Base-by-base conservation (phyloP, 2,888 invertebrate species). In the Nipponacmea schrenckii region DNA sequence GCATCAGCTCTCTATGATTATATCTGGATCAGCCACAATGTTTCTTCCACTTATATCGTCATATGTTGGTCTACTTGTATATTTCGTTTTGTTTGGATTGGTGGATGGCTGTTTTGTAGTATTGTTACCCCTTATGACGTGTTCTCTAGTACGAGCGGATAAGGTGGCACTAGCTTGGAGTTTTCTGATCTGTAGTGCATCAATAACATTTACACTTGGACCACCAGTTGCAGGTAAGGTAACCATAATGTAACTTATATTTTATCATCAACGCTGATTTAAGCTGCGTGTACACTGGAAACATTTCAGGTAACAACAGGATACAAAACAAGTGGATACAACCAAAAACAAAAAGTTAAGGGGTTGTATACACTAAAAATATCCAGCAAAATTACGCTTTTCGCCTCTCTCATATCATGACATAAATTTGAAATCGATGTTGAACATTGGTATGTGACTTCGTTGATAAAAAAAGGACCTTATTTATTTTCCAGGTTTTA, bases 101-200 rank as follows among this genome's bases (percentile, higher is more conserved):
- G 81, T 84, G 44, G 85, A 85, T 71, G 85, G 85, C 0, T 85
- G 85, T 71, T 82, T 79, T 66, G 84, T 84, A 2, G 85, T 85
- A 0, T 74, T 85, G 31, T 72, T 85, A n/a, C 84, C 85, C 0
- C 77, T 83, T 1, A 70, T 85, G 69, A 85, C 84, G 20, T 63
- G 77, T 2, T 73, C 80, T 0, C 73, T 84, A 69, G 78, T 81
- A 26, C 83, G 83, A 5, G 74, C 76, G 27, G 83, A 83, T 64
- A 83, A 82, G 39, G 77, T 79, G 8, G 80, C 81, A 1, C 66
- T 83, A 14, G 85, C 84, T 12, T 85, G 84, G 84, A 83, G 85
- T 5, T 83, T 84, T 66, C 69, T 85, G 71, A 79, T 77, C 12
- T 80, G 82, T 7, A 77, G 80, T 15, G 76, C 76, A 27, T 85